Conservation (phyloP, 2,113 vertebrate species). For the Pipra filicauda region DNA sequence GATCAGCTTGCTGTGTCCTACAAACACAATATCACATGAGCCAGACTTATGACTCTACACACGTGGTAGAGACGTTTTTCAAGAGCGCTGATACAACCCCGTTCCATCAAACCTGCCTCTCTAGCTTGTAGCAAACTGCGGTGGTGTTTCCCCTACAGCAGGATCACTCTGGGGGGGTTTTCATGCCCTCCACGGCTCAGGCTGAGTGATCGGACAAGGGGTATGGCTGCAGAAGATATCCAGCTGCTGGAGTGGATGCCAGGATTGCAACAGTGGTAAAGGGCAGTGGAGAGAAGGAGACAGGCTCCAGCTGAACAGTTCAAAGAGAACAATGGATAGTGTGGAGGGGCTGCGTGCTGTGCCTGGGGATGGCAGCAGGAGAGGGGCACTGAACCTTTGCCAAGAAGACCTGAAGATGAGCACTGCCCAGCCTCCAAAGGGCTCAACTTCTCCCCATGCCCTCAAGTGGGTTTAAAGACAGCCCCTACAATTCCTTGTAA, state of each 20-base stretch:
- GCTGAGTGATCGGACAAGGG: not conserved
- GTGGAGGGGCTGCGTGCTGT: fast-evolving
- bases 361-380: not conserved
- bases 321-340: not conserved
- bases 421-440: not conserved
- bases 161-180: not conserved
- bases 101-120: not conserved
- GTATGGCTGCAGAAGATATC: not conserved
- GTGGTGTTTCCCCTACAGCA: not conserved
- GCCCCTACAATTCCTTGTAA: not conserved
- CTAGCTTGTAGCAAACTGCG: fast-evolving
- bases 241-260: not conserved
- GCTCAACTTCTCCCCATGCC: not conserved
- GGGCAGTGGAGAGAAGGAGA: not conserved
- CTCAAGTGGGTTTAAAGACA: not conserved
- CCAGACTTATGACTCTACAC: not conserved
- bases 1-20: fast-evolving
- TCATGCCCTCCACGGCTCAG: not conserved
- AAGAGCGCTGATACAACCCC: not conserved
- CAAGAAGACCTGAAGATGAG: not conserved
- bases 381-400: not conserved
- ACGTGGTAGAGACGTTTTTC: fast-evolving
- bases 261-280: not conserved
- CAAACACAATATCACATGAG: not conserved
- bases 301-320: not conserved